Evolutionary conservation across 2,888 invertebrate species (phyloP).

Genomic region (Morpho deidamia): DNA sequence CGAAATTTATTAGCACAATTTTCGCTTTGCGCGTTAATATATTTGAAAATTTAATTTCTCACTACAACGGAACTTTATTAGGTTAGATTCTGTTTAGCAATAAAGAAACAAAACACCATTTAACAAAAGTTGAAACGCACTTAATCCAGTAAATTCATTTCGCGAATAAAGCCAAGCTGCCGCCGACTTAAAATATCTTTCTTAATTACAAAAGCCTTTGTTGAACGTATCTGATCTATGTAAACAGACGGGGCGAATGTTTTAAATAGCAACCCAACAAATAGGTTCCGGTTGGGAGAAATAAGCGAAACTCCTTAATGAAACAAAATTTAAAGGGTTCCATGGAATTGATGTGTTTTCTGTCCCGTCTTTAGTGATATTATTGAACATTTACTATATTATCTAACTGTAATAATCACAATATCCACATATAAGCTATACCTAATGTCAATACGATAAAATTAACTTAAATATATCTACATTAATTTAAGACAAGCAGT

Average conservation of each 20-base stretch:
- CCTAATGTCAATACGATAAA: no score
- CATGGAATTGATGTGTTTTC: constrained; percentile 21
- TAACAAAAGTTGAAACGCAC: constrained; percentile 62
- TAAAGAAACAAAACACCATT: constrained; percentile 34
- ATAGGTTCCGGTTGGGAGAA: constrained; percentile 70
- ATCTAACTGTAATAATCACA: no score
- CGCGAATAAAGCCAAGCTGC: constrained; percentile 74
- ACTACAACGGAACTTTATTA: constrained; percentile 17
- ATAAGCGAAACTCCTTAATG: constrained; percentile 69
- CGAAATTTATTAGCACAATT: constrained; percentile 26
- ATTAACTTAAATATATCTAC: no score
- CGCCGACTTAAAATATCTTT: constrained; percentile 76
- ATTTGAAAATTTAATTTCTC: constrained; percentile 20
- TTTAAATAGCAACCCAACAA: constrained; percentile 75
- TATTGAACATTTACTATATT: no score
- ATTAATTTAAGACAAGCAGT: no score
- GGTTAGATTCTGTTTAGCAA: constrained; percentile 28
- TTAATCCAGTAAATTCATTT: constrained; percentile 73
- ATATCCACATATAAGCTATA: no score
- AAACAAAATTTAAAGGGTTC: constrained; percentile 58
- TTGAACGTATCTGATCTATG: constrained; percentile 78
- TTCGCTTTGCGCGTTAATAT: constrained; percentile 16
- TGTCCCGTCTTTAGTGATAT: no score
- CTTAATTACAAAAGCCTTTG: constrained; percentile 79
- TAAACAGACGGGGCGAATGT: constrained; percentile 74